Base-by-base conservation (phyloP, 1,140 invertebrate genomes). In the Onthophagus taurus region DNA sequence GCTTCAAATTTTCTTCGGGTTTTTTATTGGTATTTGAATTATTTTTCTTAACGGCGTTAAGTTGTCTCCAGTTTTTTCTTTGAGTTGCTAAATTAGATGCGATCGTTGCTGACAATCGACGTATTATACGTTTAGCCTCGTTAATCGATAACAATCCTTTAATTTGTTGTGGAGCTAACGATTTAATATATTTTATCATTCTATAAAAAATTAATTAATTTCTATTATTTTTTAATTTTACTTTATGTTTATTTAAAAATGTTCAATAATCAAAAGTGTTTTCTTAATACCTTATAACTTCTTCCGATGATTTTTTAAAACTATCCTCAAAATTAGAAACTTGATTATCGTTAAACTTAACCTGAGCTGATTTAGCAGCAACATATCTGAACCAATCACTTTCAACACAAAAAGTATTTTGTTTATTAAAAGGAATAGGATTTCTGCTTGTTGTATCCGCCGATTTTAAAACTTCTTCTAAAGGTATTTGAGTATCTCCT, bases 331-430 rank as follows among this genome's bases (percentile, higher is more conserved):
- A 51, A 12, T 37, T 30, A 6, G 45, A 6, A 6, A 48, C 39
- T 2, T 39, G 14, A 12, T 39, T 30, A 8, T 44, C 16, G 16
- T 35, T 33, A 35, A 57, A 50, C 13, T 54, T 14, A 6, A 59
- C 36, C 7, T 44, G 45, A 9, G 50, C 24, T 30, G 57, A 53
- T 5, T 46, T 29, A 7, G 52, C 60, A 6, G 51, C 53, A 26
- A 63, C 31, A 46, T 45, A 54, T 21, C 51, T 45, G 30, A 62
- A 62, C 4, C 52, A 47, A 34, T 60, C 60, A 37, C 60, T 63
- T 21, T 63, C 60, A 18, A 59, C 54, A 39, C 51, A 63, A 45
- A 60, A 63, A 14, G 33, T 36, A 23, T 51, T 53, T 12, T 58
- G 50, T 3, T 48, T 35, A 20, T 52, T 47, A 6, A 53, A 36